A percentile compares a stretch with the other conserved stretches of the same genome.
Conservation (phyloP, 1,140 invertebrate species). For the Anagrus nilaparvatae region DNA sequence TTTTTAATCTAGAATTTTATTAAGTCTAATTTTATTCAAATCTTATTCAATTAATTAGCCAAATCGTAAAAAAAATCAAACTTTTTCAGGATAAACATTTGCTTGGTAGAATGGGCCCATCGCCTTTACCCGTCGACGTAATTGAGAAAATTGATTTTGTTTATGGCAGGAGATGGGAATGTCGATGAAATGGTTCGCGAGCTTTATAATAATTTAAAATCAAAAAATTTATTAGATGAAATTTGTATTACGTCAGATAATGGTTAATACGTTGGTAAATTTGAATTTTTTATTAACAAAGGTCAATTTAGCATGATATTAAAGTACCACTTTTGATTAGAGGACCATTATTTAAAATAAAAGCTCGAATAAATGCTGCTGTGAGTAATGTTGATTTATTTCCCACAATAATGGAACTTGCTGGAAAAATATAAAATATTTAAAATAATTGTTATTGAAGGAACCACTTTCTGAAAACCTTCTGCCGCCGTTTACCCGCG, state of each 20-base stretch:
- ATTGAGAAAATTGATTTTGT: slow-evolving; percentile 53
- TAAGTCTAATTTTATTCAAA: too few relatives aligned
- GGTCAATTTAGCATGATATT: slow-evolving; percentile 79
- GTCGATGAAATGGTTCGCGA: slow-evolving; percentile 75
- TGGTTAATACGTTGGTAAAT: slow-evolving; percentile 73
- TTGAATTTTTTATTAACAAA: too few relatives aligned
- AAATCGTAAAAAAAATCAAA: too few relatives aligned
- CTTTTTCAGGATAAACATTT: slow-evolving; percentile 64
- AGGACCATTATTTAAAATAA: slow-evolving; percentile 65
- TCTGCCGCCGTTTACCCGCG: too few relatives aligned
- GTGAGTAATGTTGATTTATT: slow-evolving; percentile 72
- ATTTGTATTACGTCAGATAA: slow-evolving; percentile 83
- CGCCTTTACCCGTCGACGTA: slow-evolving; percentile 46
- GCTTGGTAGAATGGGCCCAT: slow-evolving; percentile 57
- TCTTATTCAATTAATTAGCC: too few relatives aligned
- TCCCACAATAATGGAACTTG: slow-evolving; percentile 66
- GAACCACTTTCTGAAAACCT: too few relatives aligned
- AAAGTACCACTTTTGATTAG: slow-evolving; percentile 68
- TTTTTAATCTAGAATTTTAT: too few relatives aligned
- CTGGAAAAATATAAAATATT: too few relatives aligned
- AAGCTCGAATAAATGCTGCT: slow-evolving; percentile 46
- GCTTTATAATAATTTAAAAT: slow-evolving; percentile 49
- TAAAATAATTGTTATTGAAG: too few relatives aligned
- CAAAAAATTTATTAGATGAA: slow-evolving; percentile 48
- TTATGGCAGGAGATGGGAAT: slow-evolving; percentile 60